Evolutionary conservation across 2,797 vertebrate genomes (phyloP), one percentile per base, ranked within the genome.

Genomic region (Perodicticus potto): DNA sequence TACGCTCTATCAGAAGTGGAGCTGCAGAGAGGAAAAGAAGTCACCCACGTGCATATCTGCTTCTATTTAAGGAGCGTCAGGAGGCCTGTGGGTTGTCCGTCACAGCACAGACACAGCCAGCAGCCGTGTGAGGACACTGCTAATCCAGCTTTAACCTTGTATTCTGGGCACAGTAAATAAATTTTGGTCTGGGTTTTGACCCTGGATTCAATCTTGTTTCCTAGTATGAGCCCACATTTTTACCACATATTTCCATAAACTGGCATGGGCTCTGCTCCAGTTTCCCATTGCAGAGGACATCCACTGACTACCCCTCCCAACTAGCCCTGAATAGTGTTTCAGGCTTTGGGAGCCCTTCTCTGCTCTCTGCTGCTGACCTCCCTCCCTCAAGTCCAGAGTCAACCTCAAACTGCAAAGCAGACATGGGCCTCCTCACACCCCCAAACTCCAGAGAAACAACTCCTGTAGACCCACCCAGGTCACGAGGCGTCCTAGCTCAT

Each of bases 391-490:
- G 76, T 45, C 11, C 9, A 67, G n/a, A 63, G 74, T 70, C 53
- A 43, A 16, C 2, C 25, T 69, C 65, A 67, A 20, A 11, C n/a
- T 61, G 29, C 37, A 59, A 85, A 67, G 16, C 55, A 27, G 20
- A 57, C 40, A 17, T 72, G 14, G 86, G 20, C 14, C 43, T 77
- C 5, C 9, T 16, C n/a, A 32, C 43, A 90, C n/a, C 55, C 4
- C 23, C 25, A 34, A 86, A 87, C 17, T 63, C 85, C 14, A 93
- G 76, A 82, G 85, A 86, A 94, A 70, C 10, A 83, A 20, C 53
- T 77, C 74, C 45, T 57, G 34, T 37, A 72, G 45, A 17, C 49
- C 37, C 32, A 91, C 0, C 19, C 57, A 55, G 65, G 27, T 65
- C 73, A 76, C 19, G 34, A 72, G 4, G 65, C 65, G 29, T 19